Percentiles rank a stretch among this genome's conserved stretches.
Evolutionary conservation across 2,113 vertebrate genomes (phyloP).

Genomic region (Agapornis roseicollis): DNA sequence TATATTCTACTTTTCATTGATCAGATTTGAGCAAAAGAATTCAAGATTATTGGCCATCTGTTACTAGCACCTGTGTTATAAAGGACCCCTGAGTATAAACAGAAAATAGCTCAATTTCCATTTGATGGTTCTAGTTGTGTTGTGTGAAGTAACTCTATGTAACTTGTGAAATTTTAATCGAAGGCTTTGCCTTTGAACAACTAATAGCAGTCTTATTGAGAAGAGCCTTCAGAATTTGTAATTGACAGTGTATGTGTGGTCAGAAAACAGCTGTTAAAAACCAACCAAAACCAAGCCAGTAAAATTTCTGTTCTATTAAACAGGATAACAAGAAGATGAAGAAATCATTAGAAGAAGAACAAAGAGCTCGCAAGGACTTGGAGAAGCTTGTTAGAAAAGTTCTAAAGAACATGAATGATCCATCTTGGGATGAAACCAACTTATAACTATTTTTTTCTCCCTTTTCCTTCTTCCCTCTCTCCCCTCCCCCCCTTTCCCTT

Average conservation of each 20-base stretch:
- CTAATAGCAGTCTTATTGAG: neutral
- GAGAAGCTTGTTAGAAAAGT: constrained; percentile 93
- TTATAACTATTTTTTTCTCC: constrained; percentile 74
- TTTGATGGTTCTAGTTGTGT: neutral
- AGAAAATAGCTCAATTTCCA: neutral
- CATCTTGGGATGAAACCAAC: constrained; percentile 97
- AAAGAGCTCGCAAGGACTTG: constrained; percentile 91
- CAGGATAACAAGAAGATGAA: constrained; percentile 99
- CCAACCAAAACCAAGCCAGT: neutral
- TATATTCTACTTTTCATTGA: neutral
- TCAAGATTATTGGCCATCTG: neutral
- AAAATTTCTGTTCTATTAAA: constrained; percentile 10
- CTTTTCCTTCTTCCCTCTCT: neutral
- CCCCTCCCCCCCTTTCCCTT: neutral
- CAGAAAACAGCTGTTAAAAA: neutral
- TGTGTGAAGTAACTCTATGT: neutral
- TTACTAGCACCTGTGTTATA: neutral
- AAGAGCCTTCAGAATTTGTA: neutral
- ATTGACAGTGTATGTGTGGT: neutral
- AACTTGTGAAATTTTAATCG: neutral
- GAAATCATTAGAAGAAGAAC: constrained; percentile 93
- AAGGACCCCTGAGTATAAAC: neutral
- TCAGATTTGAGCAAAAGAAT: neutral
- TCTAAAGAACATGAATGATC: constrained; percentile 93
- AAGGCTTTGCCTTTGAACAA: neutral